Base-by-base conservation (phyloP, 2,797 vertebrate species). In the Enteromius treurensis region DNA sequence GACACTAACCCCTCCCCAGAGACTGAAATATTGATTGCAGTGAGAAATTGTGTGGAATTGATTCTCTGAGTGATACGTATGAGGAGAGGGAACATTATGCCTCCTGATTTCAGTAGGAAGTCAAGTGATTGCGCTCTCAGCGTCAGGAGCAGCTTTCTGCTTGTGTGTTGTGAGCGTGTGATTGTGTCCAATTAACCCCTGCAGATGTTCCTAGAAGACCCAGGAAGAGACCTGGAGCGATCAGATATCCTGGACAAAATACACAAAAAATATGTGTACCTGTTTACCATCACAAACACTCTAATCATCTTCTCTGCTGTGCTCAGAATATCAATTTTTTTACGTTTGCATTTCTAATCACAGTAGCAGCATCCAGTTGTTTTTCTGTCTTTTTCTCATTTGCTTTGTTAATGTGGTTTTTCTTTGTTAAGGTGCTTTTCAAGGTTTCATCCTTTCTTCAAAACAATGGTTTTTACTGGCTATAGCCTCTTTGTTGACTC, bases 181-280 rank as follows among this genome's bases (percentile, higher is more conserved):
- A 70, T 42, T 19, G 19, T 60, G 14, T 40, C n/a, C 47, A 60
- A 71, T 80, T 45, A 71, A 47, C 45, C 6, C 67, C 67, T 47
- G 67, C 53, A 6, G 67, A 60, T 80, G 68, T 80, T 71, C 79
- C 51, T 80, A 73, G 40, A 81, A 58, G 26, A 74, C 26, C 47
- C 68, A 81, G 53, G 19, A 53, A 74, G n/a, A 19, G 58, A 75
- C 42, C 70, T 4, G n/a, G 15, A 2, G n/a, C 0, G 15, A 81
- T 73, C 80, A 58, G 65, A 69, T n/a, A 47, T 32, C 67, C n/a
- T 70, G 67, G 37, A 74, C 10, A 26, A 42, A 77, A 26, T 37
- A 60, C 34, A 34, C 2, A n/a, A 49, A 68, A 17, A 32, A 13
- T 21, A 58, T 7, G 26, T 17, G n/a, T 6, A 69, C 78, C 65